phyloP scores from a whole-genome alignment of 2,113 vertebrate species.

The Lepisosteus osseus region DNA sequence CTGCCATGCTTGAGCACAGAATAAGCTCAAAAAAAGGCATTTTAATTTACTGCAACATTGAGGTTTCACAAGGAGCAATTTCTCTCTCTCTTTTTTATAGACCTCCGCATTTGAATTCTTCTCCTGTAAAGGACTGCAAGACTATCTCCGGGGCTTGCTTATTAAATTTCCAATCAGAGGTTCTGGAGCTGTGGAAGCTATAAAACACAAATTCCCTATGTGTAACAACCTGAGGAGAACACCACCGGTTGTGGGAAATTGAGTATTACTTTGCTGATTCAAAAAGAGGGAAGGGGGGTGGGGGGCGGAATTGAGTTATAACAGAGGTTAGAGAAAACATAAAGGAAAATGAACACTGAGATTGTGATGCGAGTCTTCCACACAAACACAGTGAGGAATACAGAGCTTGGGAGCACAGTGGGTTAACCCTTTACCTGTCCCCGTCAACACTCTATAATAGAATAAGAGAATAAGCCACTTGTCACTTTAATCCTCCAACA shows the following conservation, averaged over 20 bases:
- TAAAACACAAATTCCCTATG: conserved; percentile 54
- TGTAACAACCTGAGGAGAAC: conserved; percentile 44
- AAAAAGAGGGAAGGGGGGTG: conserved; percentile 28
- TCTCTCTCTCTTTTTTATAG: conserved; percentile 43
- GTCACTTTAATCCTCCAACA: no score
- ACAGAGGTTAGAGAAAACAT: background rate
- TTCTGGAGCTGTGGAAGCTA: conserved; percentile 47
- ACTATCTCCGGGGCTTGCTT: conserved; percentile 49
- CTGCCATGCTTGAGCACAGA: conserved; percentile 4
- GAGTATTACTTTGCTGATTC: conserved; percentile 58
- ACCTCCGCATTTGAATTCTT: conserved; percentile 24
- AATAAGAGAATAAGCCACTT: no score
- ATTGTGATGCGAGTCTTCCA: background rate
- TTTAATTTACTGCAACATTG: conserved; percentile 55
- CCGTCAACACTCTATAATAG: no score
- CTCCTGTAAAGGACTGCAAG: conserved; percentile 37
- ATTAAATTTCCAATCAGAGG: conserved; percentile 68
- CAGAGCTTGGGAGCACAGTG: no score
- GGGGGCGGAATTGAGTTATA: conserved; percentile 34
- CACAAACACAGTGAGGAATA: no score
- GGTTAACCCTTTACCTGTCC: no score
- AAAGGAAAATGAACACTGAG: conserved; percentile 2
- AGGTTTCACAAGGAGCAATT: conserved; percentile 12
- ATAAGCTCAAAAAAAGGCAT: conserved; percentile 34
- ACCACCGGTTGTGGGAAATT: conserved; percentile 46